Conservation (phyloP, 2,113 vertebrate genomes). For the Ahaetulla prasina region DNA sequence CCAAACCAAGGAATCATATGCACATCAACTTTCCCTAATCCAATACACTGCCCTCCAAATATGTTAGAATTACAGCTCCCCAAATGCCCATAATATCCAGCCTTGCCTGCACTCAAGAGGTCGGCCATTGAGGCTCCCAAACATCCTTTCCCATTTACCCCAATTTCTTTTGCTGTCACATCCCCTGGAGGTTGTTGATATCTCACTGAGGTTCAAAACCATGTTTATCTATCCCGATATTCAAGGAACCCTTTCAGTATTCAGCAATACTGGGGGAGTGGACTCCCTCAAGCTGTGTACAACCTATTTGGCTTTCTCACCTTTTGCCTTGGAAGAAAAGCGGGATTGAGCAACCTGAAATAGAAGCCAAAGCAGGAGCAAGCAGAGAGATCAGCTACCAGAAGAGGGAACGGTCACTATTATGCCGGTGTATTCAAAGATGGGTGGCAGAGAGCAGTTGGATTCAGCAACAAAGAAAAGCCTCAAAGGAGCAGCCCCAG, state of each 20-base stretch:
- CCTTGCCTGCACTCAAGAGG: not conserved
- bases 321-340: not conserved
- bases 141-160: not conserved
- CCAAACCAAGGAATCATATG: not conserved
- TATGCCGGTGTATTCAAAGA: not conserved
- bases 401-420: not conserved
- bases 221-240: not conserved
- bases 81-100: not conserved
- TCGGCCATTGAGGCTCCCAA: not conserved
- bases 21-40: not conserved
- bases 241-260: not conserved
- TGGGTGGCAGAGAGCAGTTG: not conserved
- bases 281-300: not conserved
- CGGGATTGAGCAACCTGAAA: not conserved
- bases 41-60: not conserved
- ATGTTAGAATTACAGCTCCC: not conserved
- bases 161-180: not conserved
- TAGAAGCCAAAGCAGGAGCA: not conserved
- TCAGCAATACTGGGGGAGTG: not conserved
- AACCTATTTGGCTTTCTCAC: not conserved
- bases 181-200: not conserved
- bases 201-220: not conserved
- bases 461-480: not conserved
- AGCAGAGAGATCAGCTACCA: not conserved
- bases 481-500: not conserved